Evolutionary conservation across 2,113 vertebrate genomes (phyloP), one percentile per base, ranked within the genome.

Genomic region (Delphinus delphis): DNA sequence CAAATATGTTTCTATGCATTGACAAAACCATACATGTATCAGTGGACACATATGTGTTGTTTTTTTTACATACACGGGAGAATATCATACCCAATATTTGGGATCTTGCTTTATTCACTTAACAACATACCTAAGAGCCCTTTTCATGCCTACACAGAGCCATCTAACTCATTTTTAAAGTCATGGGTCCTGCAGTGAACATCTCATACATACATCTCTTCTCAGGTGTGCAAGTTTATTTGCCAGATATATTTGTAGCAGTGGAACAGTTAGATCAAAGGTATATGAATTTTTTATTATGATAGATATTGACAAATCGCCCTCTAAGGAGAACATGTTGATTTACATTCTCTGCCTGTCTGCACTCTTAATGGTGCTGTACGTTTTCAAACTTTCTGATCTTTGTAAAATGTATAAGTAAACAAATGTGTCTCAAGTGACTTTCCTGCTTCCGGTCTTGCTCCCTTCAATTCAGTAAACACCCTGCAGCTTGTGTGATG

Each of bases 201-300:
- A 70, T 55, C 26, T 44, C 79, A 6, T n/a, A 55, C 2, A 36
- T 0, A 38, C 6, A 14, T 71, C 31, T 96, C 58, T 58, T 79
- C 33, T 93, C 6, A 31, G 33, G 41, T 41, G 25, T 76, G 8
- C 53, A 84, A 47, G 58, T 65, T 62, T 68, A n/a, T 80, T 80
- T 94, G 65, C 47, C 25, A 90, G 88, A 65, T 96, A 44, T 3
- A 80, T 82, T 83, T 50, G 28, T 62, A 81, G 94, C 55, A 65
- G 67, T 55, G 47, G 44, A 79, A 82, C 26, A 47, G 8, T 68
- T 63, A 80, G 62, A 92, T 96, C 74, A 81, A 94, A 93, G 47
- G 3, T 26, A 20, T 74, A 83, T 71, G 38, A 53, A 47, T 85
- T 90, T 70, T 97, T 94, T 62, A 94, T 93, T 90, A 84, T 77